phyloP scores from a whole-genome alignment of 2,113 vertebrate species.

The Lasiurus cinereus region DNA sequence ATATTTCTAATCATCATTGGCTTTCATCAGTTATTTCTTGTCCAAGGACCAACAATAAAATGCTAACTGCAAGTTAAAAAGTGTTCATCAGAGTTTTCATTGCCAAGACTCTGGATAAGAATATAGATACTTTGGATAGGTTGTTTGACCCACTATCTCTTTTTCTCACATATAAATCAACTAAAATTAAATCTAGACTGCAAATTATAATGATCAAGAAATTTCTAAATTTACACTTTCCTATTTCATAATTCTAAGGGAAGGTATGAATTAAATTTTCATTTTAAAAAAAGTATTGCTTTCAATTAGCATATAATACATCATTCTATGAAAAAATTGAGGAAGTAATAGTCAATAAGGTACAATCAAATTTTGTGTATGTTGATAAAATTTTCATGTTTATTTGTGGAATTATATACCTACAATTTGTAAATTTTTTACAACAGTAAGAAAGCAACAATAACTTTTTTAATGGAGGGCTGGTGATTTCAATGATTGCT shows the following conservation, averaged over 20 bases:
- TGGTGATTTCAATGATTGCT: neutral
- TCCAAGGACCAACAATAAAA: neutral
- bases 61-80: neutral
- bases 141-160: neutral
- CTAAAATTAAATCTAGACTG: neutral
- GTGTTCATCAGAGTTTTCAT: neutral
- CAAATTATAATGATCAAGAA: neutral
- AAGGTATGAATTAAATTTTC: slow-evolving; percentile 28
- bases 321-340: slow-evolving; percentile 27
- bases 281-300: neutral
- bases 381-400: neutral
- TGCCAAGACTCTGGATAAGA: neutral
- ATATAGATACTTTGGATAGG: neutral
- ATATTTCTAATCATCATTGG: neutral
- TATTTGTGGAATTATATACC: neutral
- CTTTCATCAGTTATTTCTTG: neutral
- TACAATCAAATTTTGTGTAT: neutral
- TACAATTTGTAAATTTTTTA: slow-evolving; percentile 51
- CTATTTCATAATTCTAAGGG: neutral
- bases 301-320: neutral
- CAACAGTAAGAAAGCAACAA: neutral
- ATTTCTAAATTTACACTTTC: neutral
- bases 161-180: neutral
- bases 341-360: neutral
- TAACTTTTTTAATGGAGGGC: neutral